These are phyloP conservation scores for Enoplosus armatus DNA, from an alignment of 2,797 vertebrate species.

Conservation along the genomic window DNA sequence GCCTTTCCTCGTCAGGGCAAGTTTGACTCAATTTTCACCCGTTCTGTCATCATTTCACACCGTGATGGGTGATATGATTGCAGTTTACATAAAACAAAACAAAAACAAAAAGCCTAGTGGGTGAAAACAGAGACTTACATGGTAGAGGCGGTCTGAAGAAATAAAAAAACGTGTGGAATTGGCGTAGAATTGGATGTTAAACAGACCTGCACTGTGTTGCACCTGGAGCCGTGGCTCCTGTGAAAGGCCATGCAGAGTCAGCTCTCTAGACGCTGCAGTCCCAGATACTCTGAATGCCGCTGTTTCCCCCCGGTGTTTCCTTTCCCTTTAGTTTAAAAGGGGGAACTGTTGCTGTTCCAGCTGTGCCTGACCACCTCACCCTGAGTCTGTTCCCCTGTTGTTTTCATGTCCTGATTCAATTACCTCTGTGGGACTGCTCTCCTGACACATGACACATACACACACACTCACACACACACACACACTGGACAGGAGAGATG, in stretches of 20 bases:
- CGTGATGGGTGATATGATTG: conserved; percentile 20
- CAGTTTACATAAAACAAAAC: conserved; percentile 28
- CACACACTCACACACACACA: no score
- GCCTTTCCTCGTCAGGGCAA: neutral
- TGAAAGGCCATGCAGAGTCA: conserved; percentile 58
- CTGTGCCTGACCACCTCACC: conserved; percentile 72
- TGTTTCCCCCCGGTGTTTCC: conserved; percentile 58
- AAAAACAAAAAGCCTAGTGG: neutral
- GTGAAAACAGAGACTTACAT: conserved; percentile 10
- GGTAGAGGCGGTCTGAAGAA: conserved; percentile 9
- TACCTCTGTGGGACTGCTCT: conserved; percentile 66
- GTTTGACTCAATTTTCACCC: conserved; percentile 29
- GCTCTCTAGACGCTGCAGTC: conserved; percentile 56
- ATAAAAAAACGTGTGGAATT: neutral
- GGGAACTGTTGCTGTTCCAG: conserved; percentile 81
- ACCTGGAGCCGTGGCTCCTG: conserved; percentile 64
- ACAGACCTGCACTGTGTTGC: conserved; percentile 55
- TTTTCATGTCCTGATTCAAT: conserved; percentile 79
- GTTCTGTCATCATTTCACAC: conserved; percentile 30
- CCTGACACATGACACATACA: conserved; percentile 60
- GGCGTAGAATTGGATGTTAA: conserved; percentile 41
- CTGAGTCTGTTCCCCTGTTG: conserved; percentile 61
- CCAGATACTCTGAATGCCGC: conserved; percentile 34
- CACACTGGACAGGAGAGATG: conserved; percentile 38
- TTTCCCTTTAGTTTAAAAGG: conserved; percentile 57